Evolutionary conservation across 2,888 invertebrate species (phyloP), one percentile per base, ranked within the genome.

Genomic region (Thysanoteuthis rhombus): DNA sequence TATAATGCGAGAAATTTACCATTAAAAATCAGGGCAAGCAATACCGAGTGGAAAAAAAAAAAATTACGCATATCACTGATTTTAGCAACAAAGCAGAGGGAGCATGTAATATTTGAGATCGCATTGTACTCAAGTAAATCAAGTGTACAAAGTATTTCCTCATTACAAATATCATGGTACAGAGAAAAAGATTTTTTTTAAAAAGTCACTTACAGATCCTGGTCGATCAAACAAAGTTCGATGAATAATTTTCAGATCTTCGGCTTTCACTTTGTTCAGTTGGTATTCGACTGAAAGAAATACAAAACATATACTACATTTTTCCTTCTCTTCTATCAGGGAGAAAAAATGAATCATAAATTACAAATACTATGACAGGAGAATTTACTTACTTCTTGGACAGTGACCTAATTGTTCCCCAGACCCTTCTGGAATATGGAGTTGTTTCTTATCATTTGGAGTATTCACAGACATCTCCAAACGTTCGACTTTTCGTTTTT

Each of bases 371-470:
- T n/a, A 75, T 12, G 1, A 0, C 16, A 91, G 16, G 32, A 45
- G 32, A n/a, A 28, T 93, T 47, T n/a, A 95, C 96, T 98, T 98
- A 94, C 98, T 98, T 94, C 98, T 97, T 94, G 98, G 98, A 96
- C 98, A 98, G 95, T 98, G 98, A 12, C 98, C 98, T 47, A 98
- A 97, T 0, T 98, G 97, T 58, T 97, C 97, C 10, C 98, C 98
- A 94, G 97, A 97, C 40, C 98, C 98, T 92, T 96, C 97, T 93
- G 95, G 96, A 93, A 97, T 96, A 93, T 97, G 96, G 3, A 96
- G 93, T 93, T 96, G 96, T 93, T 96, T 96, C 93, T 96, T 96
- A 93, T 96, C 96, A 38, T 95, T 94, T 47, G 96, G 95, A 16
- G 95, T 95, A 42, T 94, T 94, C 93, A 94, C 95, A 36, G 95